Evolutionary conservation across 2,888 invertebrate genomes (phyloP), one percentile per base, ranked within the genome.

Genomic region (Selenia dentaria): DNA sequence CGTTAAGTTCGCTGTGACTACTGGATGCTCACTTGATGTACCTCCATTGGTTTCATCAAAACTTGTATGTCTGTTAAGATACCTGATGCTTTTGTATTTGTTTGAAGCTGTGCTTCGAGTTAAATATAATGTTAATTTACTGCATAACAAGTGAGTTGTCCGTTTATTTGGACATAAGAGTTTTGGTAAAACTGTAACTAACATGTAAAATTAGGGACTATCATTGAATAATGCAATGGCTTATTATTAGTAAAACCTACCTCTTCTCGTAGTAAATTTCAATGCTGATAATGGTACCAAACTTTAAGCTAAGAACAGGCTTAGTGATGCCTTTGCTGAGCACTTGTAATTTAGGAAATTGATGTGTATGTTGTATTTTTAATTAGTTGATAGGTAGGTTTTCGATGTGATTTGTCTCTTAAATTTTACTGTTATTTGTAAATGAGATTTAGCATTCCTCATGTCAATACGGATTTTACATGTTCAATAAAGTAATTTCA

Each of bases 401-500:
- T 85, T 86, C 79, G 78, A 86, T 89, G 84, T 91, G 84, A 89
- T 88, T 91, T 84, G 90, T 91, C 89, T 88, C 89, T 88, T 74
- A 85, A 88, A 87, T 89, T 88, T 90, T 89, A 88, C 89, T 87
- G 89, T 91, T 90, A 88, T 89, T 88, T 91, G 83, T 91, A 86
- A 88, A 89, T 88, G 89, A 88, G 90, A 89, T 87, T 78, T 90
- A 90, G 90, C 91, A 91, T 91, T 91, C 91, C 91, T 91, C 89
- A 87, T 90, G 91, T 91, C 91, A 88, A 91, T 86, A 89, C 81
- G 87, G 88, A 86, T 87, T 91, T 90, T 90, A 91, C 91, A 91
- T 90, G 90, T 91, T 91, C 91, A 91, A 90, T 90, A 91, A 91
- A 89, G 88, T 90, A 91, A 90, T 91, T 91, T 91, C 91, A 83